phyloP scores from a whole-genome alignment of 2,797 vertebrate genomes.

The Anableps anableps region DNA sequence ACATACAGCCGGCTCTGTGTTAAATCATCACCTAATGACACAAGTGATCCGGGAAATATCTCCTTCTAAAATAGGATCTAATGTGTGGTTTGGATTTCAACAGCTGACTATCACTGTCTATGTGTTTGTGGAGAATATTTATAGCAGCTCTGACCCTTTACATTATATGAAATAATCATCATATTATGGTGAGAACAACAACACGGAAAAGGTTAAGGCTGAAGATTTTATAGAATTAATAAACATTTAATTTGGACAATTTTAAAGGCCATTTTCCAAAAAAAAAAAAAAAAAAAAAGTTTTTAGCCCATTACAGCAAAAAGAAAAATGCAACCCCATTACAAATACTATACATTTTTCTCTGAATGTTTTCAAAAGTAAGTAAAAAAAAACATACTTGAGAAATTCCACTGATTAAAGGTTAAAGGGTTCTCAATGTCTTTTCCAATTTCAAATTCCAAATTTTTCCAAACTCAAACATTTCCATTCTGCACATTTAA shows the following conservation, averaged over 20 bases:
- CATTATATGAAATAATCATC: neutral
- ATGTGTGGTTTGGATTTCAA: constrained; percentile 37
- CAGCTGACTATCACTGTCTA: constrained; percentile 44
- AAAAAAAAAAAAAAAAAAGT: too few relatives aligned
- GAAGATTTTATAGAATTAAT: neutral
- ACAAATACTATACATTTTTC: neutral
- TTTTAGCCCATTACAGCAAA: neutral
- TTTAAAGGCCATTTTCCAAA: neutral
- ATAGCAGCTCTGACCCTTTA: constrained; percentile 9
- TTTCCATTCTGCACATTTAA: neutral
- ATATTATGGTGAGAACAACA: constrained; percentile 11
- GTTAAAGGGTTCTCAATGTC: neutral
- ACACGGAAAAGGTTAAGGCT: constrained; percentile 11
- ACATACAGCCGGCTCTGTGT: constrained; percentile 39
- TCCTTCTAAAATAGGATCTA: constrained; percentile 42
- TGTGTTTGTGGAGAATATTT: constrained; percentile 47
- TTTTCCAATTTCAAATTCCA: neutral
- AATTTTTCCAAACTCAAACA: too few relatives aligned
- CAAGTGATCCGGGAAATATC: constrained; percentile 1
- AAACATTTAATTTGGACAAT: neutral
- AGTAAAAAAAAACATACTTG: neutral
- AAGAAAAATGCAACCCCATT: neutral
- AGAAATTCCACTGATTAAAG: neutral
- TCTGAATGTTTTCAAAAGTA: neutral
- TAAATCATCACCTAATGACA: constrained; percentile 62